Conservation (phyloP, 2,113 vertebrate species). For the Microtus oregoni region DNA sequence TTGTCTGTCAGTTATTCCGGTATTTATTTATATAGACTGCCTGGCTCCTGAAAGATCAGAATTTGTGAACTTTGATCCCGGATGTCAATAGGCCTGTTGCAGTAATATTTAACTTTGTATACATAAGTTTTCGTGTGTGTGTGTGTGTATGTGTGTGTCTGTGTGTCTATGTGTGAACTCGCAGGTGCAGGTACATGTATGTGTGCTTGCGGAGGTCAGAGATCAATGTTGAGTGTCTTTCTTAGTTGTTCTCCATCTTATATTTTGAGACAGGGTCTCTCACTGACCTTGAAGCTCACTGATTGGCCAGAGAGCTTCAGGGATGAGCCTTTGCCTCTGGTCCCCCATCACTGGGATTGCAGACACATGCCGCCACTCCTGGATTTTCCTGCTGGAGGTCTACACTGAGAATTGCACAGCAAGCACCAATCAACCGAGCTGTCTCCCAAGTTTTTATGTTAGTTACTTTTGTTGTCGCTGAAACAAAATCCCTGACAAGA, state of each 20-base stretch:
- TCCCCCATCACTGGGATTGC: background rate
- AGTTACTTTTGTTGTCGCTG: background rate
- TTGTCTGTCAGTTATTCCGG: background rate
- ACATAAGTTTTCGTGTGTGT: background rate
- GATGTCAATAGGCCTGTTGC: background rate
- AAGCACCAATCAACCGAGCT: background rate
- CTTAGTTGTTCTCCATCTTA: background rate
- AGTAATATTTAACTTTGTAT: constrained; percentile 13
- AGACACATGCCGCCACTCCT: too few species aligned
- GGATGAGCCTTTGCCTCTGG: background rate
- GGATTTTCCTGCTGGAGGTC: background rate
- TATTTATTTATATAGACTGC: constrained; percentile 12
- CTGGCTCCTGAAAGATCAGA: constrained; percentile 8
- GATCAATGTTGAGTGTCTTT: background rate
- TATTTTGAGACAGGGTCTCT: background rate
- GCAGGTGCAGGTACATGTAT: background rate
- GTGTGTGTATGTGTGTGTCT: too few species aligned
- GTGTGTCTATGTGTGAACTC: too few species aligned
- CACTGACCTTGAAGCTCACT: background rate
- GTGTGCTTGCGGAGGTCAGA: background rate
- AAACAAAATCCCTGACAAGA: background rate
- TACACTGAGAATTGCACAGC: background rate
- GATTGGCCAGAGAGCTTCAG: background rate
- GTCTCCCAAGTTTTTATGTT: too few species aligned
- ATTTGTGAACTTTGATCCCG: background rate